Percentiles rank a stretch among this genome's conserved stretches.
Conservation (phyloP, 92 coral and sea anemone genomes). For the Pocillopora grandis region DNA sequence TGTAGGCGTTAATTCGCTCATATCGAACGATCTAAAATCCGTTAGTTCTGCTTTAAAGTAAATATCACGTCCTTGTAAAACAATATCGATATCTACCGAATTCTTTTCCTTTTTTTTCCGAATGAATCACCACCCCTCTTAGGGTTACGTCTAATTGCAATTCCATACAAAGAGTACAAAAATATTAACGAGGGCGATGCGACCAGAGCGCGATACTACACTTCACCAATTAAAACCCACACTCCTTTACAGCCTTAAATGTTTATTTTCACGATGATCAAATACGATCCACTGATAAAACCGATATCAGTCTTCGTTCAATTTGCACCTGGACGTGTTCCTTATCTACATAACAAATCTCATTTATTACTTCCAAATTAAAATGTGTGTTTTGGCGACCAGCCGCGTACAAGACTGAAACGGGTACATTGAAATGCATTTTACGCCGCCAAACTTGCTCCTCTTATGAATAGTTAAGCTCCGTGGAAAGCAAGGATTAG, state of each 20-base stretch:
- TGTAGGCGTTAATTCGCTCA: background rate
- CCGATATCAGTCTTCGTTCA: background rate
- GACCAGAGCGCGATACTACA: background rate
- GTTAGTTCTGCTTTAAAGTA: background rate
- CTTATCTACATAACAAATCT: conserved; percentile 1
- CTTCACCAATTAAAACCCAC: conserved; percentile 3
- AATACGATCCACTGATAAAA: background rate
- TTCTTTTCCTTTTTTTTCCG: background rate
- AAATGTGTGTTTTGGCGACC: background rate
- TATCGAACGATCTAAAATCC: background rate
- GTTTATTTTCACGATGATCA: conserved; percentile 11
- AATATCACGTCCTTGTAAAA: background rate
- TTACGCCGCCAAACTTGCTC: no score
- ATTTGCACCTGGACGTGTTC: background rate
- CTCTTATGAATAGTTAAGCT: no score
- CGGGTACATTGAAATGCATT: background rate
- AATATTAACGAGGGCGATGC: no score
- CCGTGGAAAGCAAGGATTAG: no score
- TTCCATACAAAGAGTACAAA: no score
- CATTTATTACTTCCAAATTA: background rate
- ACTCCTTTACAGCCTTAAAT: background rate
- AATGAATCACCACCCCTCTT: background rate
- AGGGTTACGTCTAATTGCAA: no score
- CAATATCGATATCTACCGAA: background rate
- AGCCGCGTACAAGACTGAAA: background rate